These are phyloP conservation scores for Equus przewalskii DNA, from an alignment of 2,113 vertebrate species.

Conservation along the genomic window DNA sequence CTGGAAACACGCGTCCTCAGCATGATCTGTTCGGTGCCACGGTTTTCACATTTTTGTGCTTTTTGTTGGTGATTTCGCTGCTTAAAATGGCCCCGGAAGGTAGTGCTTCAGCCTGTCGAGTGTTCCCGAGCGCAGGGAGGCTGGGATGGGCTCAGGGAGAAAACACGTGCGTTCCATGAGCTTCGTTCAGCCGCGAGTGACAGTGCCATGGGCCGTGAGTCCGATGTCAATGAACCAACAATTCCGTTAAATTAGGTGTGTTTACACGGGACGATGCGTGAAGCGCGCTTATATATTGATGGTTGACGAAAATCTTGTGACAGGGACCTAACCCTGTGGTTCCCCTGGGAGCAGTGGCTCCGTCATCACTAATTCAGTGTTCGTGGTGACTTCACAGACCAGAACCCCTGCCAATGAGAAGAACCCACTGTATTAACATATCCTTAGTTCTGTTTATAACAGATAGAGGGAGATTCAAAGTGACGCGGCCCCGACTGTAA, in stretches of 20 bases:
- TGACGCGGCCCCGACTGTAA: background rate
- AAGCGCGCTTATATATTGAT: background rate
- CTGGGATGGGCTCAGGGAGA: accelerated
- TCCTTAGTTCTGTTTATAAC: background rate
- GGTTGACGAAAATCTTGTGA: background rate
- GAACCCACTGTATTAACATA: background rate
- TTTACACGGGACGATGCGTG: background rate
- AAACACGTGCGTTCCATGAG: accelerated
- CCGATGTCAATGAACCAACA: background rate
- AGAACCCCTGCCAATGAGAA: accelerated
- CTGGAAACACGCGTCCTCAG: background rate
- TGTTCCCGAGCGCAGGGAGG: background rate
- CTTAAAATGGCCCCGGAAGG: background rate
- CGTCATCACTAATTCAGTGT: background rate
- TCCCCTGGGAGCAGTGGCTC: background rate
- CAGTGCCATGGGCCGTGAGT: background rate
- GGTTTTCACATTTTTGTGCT: background rate
- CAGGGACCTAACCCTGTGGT: accelerated
- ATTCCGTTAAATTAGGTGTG: background rate
- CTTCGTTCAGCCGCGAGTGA: accelerated
- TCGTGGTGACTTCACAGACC: background rate
- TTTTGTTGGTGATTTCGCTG: background rate
- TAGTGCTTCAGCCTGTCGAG: accelerated
- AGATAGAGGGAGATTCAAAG: background rate
- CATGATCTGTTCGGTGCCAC: background rate